A percentile compares a stretch with the other conserved stretches of the same genome.
Evolutionary conservation across 2,113 vertebrate genomes (phyloP).

Genomic region (Leptocoma aspasia): DNA sequence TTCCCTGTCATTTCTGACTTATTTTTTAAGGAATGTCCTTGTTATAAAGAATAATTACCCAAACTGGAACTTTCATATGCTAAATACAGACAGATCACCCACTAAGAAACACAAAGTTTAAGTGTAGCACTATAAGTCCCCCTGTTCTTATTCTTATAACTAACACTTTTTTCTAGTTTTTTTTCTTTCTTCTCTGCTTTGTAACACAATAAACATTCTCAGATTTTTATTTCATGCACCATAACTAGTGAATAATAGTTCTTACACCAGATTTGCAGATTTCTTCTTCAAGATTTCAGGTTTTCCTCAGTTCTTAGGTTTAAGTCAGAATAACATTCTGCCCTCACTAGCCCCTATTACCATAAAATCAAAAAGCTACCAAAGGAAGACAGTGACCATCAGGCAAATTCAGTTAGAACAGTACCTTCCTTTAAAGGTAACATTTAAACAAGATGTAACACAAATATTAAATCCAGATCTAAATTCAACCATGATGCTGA

Average conservation of each 20-base stretch:
- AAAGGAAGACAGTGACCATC: not conserved
- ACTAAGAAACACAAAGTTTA: not conserved
- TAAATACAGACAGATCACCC: not conserved
- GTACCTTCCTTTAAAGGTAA: not conserved
- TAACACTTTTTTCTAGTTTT: not conserved
- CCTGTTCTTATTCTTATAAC: not conserved
- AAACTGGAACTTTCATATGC: not conserved
- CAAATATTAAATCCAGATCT: not conserved
- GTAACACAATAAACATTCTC: not conserved
- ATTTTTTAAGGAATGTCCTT: not conserved
- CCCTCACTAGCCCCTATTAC: accelerated
- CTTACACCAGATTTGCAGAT: not conserved
- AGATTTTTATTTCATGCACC: not conserved
- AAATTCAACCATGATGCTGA: not conserved
- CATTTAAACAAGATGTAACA: not conserved
- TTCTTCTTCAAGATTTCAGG: not conserved
- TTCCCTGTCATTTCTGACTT: not conserved
- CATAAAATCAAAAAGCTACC: not conserved
- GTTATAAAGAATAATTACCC: not conserved
- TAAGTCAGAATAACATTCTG: not conserved
- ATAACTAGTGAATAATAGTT: not conserved
- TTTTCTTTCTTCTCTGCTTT: not conserved
- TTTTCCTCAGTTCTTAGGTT: not conserved
- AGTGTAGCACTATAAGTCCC: not conserved
- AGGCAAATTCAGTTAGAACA: not conserved